Evolutionary conservation across 2,113 vertebrate genomes (phyloP).

Genomic region (Stictonetta naevosa): DNA sequence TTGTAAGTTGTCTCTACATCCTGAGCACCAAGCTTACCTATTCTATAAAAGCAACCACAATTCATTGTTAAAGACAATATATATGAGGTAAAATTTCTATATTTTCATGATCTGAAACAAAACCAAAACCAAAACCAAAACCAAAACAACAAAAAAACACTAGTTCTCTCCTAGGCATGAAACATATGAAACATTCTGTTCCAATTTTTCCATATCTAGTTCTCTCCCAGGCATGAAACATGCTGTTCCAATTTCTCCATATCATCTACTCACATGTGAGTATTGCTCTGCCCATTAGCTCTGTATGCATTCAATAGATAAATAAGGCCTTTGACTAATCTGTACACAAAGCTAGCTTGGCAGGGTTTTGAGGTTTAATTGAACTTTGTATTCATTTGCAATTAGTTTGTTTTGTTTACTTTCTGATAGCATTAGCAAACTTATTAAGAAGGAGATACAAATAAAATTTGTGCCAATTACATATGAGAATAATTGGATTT

Average conservation of each 20-base stretch:
- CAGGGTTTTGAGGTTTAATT: constrained; percentile 56
- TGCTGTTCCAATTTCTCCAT: neutral
- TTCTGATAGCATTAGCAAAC: constrained; percentile 68
- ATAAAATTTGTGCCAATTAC: constrained; percentile 72
- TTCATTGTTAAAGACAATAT: neutral
- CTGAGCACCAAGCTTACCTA: neutral
- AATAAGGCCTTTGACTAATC: constrained; percentile 52
- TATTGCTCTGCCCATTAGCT: neutral
- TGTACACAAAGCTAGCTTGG: constrained; percentile 36
- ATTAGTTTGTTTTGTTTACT: constrained; percentile 71
- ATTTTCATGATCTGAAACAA: neutral
- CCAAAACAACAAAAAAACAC: neutral
- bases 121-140: neutral
- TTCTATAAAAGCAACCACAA: neutral
- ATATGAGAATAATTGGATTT: constrained; percentile 75
- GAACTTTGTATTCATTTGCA: constrained; percentile 64
- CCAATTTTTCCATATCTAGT: neutral
- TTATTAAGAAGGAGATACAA: constrained; percentile 70
- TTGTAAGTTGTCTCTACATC: neutral
- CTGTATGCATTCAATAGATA: constrained; percentile 2
- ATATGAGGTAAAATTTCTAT: neutral
- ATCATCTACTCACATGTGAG: neutral
- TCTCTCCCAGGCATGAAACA: neutral
- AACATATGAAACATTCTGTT: neutral
- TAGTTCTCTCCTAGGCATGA: neutral